Conservation (phyloP, 2,797 vertebrate genomes). For the Argentina silus region DNA sequence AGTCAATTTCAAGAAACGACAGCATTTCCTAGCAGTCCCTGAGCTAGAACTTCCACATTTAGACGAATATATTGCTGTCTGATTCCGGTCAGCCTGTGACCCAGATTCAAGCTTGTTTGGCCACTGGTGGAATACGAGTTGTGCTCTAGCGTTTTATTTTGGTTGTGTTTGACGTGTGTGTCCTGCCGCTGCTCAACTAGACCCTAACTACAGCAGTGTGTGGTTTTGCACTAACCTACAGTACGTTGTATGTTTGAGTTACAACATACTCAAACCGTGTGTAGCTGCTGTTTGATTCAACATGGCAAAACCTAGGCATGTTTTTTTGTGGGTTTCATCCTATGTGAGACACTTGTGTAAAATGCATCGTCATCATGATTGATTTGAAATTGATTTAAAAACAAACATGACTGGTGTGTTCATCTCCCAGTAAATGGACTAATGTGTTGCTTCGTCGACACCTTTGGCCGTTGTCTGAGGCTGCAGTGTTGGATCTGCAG, state of each 20-base stretch:
- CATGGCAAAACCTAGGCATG: constrained; percentile 6
- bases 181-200: too few relatives aligned
- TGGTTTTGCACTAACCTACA: too few relatives aligned
- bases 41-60: too few relatives aligned
- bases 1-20: too few relatives aligned
- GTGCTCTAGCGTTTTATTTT: too few relatives aligned
- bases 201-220: too few relatives aligned
- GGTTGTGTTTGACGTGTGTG: too few relatives aligned
- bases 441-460: constrained; percentile 34
- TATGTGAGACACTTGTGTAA: constrained; percentile 35
- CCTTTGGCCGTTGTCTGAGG: constrained; percentile 29
- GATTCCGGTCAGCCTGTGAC: too few relatives aligned
- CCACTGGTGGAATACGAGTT: too few relatives aligned
- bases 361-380: constrained; percentile 8
- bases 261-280: constrained; percentile 16
- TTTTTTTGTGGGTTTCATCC: constrained; percentile 35
- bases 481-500: constrained; percentile 25
- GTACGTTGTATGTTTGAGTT: constrained; percentile 54
- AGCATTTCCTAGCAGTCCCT: too few relatives aligned
- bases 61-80: too few relatives aligned
- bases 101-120: too few relatives aligned
- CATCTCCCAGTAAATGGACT: neutral
- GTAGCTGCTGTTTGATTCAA: constrained; percentile 8
- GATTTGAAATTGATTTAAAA: constrained; percentile 41
- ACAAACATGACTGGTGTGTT: constrained; percentile 14